Evolutionary conservation across 2,888 invertebrate genomes (phyloP).

Genomic region (Scotopteryx bipunctaria): DNA sequence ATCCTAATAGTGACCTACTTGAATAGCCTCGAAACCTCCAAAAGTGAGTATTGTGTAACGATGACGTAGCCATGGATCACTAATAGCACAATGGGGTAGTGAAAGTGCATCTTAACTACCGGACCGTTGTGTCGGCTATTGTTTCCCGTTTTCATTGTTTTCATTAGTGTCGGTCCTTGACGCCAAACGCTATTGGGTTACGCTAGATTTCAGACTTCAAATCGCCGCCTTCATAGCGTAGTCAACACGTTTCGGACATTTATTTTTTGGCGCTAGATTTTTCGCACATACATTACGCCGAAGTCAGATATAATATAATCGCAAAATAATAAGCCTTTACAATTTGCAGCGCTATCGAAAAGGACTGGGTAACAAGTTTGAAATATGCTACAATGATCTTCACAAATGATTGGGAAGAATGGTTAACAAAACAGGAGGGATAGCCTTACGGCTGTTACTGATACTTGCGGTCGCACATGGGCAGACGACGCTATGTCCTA

Average conservation of each 20-base stretch:
- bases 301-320: background rate
- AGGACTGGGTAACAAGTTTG: constrained; percentile 5
- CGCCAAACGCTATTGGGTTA: constrained; percentile 63
- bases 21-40: constrained; percentile 41
- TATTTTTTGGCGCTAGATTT: background rate
- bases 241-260: background rate
- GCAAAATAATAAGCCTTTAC: background rate
- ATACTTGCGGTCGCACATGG: constrained; percentile 46
- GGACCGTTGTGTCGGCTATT: constrained; percentile 69
- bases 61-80: constrained; percentile 63
- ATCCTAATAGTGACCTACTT: constrained; percentile 51
- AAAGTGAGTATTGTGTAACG: constrained; percentile 59
- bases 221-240: background rate
- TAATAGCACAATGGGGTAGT: constrained; percentile 75
- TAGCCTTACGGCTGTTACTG: constrained; percentile 62
- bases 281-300: background rate
- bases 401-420: constrained; percentile 63
- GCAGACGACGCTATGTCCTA: constrained; percentile 84
- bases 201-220: constrained; percentile 16
- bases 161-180: constrained; percentile 69
- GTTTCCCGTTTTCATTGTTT: constrained; percentile 74
- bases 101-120: constrained; percentile 75
- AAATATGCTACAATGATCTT: constrained; percentile 73
- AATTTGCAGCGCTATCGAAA: constrained; percentile 18
- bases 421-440: constrained; percentile 62